Evolutionary conservation across 2,113 vertebrate genomes (phyloP), one percentile per base, ranked within the genome.

Genomic region (Serilophus lunatus): DNA sequence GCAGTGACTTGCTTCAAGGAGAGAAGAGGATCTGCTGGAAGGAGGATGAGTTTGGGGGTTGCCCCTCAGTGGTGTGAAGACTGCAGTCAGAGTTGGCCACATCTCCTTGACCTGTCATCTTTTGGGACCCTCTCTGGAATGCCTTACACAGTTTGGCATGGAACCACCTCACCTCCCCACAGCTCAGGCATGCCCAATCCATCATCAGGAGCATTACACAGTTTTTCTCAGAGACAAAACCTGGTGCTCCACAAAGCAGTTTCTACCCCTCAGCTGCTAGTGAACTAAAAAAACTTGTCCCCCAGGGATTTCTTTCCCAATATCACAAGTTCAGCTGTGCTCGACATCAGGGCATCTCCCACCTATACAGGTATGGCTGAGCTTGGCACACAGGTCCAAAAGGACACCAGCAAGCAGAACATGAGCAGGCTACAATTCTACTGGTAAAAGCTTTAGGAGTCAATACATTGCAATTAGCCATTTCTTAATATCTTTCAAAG

Each of bases 331-430:
- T 31, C 40, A 25, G 56, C 50, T 65, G 5, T 44, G 76, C 70
- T 36, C 31, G 45, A 9, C 31, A 5, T 16, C 3, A 17, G 38
- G 38, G 3, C 63, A 18, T 22, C 24, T 50, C 44, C 33, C 10
- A 2, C 24, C 19, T 7, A 8, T 22, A 19, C 18, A 18, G 44
- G 7, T 13, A 9, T 1, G 0, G 33, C 74, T 29, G 47, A 40
- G 13, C 35, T 11, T n/a, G 36, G 24, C 33, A 3, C 40, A 18
- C 13, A 10, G 22, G 38, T 42, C n/a, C 31, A 36, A 60, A 63
- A 59, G 49, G 28, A 28, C 44, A 38, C 12, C 57, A 66, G 28
- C 7, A 20, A 22, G 38, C 18, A 36, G 44, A 44, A 72, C 12
- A 8, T 2, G 16, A 53, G 25, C 7, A 35, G 33, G 51, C 51